These are phyloP conservation scores for Bathynomus jamesi DNA, from an alignment of 1,140 invertebrate genomes.

Conservation along the genomic window DNA sequence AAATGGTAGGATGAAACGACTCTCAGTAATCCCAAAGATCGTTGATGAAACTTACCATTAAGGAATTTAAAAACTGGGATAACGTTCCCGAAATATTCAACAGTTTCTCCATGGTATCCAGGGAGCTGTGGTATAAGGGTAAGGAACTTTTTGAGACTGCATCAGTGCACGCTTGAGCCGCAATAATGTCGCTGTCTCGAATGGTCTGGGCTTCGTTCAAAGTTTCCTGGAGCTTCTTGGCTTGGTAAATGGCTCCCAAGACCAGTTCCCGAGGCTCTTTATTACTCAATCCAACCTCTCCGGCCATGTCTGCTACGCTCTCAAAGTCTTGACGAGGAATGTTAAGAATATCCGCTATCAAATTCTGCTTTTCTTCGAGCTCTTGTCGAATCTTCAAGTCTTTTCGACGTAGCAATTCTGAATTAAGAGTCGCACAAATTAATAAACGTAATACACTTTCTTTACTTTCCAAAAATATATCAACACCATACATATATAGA, in stretches of 20 bases:
- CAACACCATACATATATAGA: no score
- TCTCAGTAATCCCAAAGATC: no score
- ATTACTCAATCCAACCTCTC: slow-evolving; percentile 43
- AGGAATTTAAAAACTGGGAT: slow-evolving; percentile 29
- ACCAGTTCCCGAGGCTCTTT: slow-evolving; percentile 62
- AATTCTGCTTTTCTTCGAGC: slow-evolving; percentile 62
- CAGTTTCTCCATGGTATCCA: slow-evolving; percentile 33
- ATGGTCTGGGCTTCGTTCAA: slow-evolving; percentile 37
- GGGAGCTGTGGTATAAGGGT: slow-evolving; percentile 19
- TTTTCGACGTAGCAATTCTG: slow-evolving; percentile 62
- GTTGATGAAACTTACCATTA: slow-evolving; percentile 36
- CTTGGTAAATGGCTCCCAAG: slow-evolving; percentile 61
- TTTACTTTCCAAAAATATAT: no score
- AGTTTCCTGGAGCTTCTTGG: slow-evolving; percentile 44
- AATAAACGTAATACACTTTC: no score
- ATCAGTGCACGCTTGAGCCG: slow-evolving; percentile 27
- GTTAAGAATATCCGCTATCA: slow-evolving; percentile 66
- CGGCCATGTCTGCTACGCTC: slow-evolving; percentile 56
- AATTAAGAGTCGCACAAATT: no score
- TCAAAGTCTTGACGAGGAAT: slow-evolving; percentile 56
- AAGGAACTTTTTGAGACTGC: slow-evolving; percentile 8
- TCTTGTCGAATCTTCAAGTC: slow-evolving; percentile 61
- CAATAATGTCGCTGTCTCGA: slow-evolving; percentile 39
- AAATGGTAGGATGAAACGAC: no score
- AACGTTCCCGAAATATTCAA: slow-evolving; percentile 24